These are phyloP conservation scores for Mastacembelus armatus DNA, from an alignment of 2,797 vertebrate species.

Conservation along the genomic window DNA sequence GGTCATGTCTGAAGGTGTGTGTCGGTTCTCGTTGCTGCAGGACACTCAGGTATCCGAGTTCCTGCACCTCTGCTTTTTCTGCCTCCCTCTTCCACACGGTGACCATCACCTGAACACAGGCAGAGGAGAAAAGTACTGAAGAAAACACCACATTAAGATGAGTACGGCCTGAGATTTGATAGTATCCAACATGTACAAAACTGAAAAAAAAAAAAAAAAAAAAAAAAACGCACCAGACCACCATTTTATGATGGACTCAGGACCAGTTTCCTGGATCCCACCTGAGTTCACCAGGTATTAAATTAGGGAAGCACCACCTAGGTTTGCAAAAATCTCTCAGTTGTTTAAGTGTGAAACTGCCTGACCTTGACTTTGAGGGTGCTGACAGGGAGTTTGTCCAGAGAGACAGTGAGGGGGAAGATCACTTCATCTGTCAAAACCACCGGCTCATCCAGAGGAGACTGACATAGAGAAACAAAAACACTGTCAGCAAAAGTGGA, in stretches of 20 bases:
- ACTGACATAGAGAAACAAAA: constrained; percentile 70
- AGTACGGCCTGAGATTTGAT: too few species aligned
- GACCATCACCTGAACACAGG: constrained; percentile 90
- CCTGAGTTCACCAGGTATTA: neutral
- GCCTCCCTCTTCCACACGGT: constrained; percentile 93
- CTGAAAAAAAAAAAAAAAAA: neutral
- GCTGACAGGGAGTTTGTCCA: constrained; percentile 91
- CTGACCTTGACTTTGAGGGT: constrained; percentile 94
- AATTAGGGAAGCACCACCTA: neutral
- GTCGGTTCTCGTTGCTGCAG: constrained; percentile 91
- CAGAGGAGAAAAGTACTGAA: neutral
- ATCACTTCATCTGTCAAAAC: constrained; percentile 93
- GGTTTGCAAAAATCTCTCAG: too few species aligned
- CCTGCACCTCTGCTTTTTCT: constrained; percentile 90
- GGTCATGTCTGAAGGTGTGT: constrained; percentile 92
- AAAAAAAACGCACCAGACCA: neutral
- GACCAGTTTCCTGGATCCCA: neutral
- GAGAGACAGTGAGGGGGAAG: constrained; percentile 92
- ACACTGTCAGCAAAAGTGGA: too few species aligned
- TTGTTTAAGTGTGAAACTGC: too few species aligned
- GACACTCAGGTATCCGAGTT: constrained; percentile 90
- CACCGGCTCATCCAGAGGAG: constrained; percentile 91
- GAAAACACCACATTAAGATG: too few species aligned
- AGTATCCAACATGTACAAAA: neutral
- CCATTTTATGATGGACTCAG: neutral